Evolutionary conservation across 30 jellyfish, hydroid and myxozoan genomes (phyloP), one percentile per base, ranked within the genome.

Genomic region (Pelagia noctiluca): DNA sequence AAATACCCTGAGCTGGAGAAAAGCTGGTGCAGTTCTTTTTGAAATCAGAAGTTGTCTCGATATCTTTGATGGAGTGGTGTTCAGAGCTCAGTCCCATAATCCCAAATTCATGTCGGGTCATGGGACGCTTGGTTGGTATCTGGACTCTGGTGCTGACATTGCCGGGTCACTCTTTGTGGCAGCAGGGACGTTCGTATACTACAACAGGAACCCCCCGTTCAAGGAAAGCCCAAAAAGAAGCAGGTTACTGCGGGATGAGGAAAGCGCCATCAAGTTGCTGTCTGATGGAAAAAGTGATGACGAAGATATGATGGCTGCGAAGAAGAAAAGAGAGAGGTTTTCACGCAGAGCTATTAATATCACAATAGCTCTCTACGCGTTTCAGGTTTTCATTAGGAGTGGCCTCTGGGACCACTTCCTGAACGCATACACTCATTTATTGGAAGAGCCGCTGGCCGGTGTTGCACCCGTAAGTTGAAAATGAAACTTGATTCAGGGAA

Each of bases 371-470:
- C 78, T 92, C 71, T 92, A 73, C 76, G 91, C 93, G 21, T 23
- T 92, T 8, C 95, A 89, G 49, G 95, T 92, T 16, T 69, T 85
- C 74, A 67, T 81, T 19, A 64, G 98, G 37, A 80, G 96, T 85
- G 98, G 86, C 30, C 86, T 92, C 8, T 92, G 98, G 98, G 98
- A 92, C 54, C 98, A 92, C 73, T 92, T 92, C 63, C 85, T 75
- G 16, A 95, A 92, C 33, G 72, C 79, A 2, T 92, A 92, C 68
- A 76, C 75, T 49, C 81, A 80, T 26, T 53, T 73, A 60, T 79
- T 92, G n/a, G 95, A 82, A 38, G 70, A 68, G 3, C 88, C 83
- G 19, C 16, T 78, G 26, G 54, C 95, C 32, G 98, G 95, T 1
- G 92, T 92, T 13, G 72, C 98, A 31, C 96, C 94, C 35, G 98